Evolutionary conservation across 2,113 vertebrate genomes (phyloP), one percentile per base, ranked within the genome.

Genomic region (Caloenas nicobarica): DNA sequence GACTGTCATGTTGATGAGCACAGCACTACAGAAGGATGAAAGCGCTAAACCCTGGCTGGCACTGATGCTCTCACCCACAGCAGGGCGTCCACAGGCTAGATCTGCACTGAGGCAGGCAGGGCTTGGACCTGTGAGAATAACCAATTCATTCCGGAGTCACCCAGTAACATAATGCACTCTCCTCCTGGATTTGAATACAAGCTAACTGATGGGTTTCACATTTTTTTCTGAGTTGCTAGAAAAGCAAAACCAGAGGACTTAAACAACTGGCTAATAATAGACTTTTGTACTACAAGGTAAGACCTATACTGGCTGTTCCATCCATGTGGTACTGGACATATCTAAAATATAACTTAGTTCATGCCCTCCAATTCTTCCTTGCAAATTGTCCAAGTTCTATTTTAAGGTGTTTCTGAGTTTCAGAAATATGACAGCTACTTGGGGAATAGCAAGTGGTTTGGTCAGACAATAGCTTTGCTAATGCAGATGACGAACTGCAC

Each of bases 141-240:
- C 4, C 4, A 60, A 13, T 25, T 51, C 1, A 2, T 69, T 64
- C 38, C 65, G 10, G 3, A 70, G n/a, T 54, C 28, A 72, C 5
- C 5, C 31, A 33, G 7, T 14, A 82, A 34, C 14, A 22, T 3
- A 71, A 56, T 3, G 4, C 4, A 18, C 16, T 0, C 0, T 40
- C 7, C 28, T 77, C 26, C 28, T 68, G 18, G 33, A 74, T 54
- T 31, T 66, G 50, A 77, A 62, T 31, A 13, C 38, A 54, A 69
- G 8, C 9, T n/a, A 38, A 62, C 34, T 50, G 12, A 57, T 19
- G 10, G 9, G 9, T 11, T 92, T 34, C 5, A 19, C 0, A 0
- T n/a, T n/a, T 36, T 86, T 36, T 65, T 34, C 48, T 48, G 23
- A 53, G 5, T 42, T 66, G 46, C 23, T 36, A 48, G n/a, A 78